phyloP scores from a whole-genome alignment of 2,797 vertebrate species.

The Nothura maculosa region DNA sequence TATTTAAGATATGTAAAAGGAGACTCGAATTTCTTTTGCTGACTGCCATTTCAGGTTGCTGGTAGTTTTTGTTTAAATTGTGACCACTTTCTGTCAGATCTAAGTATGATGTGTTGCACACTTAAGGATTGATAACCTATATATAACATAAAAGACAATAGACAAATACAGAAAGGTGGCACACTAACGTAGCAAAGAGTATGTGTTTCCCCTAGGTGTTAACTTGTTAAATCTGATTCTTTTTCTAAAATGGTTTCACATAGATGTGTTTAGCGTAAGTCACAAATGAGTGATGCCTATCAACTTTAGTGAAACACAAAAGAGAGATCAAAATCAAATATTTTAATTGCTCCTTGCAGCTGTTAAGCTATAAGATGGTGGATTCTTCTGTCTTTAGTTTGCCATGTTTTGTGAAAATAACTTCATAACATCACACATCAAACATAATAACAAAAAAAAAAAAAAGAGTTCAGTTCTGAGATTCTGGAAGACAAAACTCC shows the following conservation, averaged over 20 bases:
- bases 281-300: not conserved
- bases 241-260: not conserved
- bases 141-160: not conserved
- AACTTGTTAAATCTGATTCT: not conserved
- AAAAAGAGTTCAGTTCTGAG: not conserved
- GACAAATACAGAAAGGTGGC: not conserved
- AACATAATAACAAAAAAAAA: not conserved
- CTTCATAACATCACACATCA: not conserved
- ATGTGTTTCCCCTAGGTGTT: not conserved
- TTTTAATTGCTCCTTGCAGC: not conserved
- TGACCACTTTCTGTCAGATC: not conserved
- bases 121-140: not conserved
- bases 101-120: not conserved
- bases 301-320: not conserved
- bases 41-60: not conserved
- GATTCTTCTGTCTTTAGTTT: not conserved
- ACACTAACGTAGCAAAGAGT: not conserved
- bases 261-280: not conserved
- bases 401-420: not conserved
- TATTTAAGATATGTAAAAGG: not conserved
- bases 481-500: not conserved
- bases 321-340: not conserved
- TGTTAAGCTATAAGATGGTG: not conserved
- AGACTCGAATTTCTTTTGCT: not conserved
- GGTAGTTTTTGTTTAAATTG: not conserved